Evolutionary conservation across 2,113 vertebrate genomes (phyloP).

Genomic region (Antigone vipio): DNA sequence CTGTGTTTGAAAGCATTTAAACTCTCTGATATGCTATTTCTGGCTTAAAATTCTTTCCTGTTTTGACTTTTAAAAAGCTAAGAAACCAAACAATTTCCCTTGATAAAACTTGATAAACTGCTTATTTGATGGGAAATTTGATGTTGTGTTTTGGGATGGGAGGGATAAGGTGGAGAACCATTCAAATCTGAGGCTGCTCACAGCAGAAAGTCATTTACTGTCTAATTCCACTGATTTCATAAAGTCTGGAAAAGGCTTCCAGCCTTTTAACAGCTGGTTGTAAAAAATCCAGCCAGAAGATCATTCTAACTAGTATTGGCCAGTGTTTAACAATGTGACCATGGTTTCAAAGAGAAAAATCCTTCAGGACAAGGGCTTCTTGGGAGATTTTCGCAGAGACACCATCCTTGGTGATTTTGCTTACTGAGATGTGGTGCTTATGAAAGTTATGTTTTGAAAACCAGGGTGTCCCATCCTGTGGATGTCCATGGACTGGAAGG

Average conservation of each 20-base stretch:
- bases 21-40: neutral
- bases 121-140: neutral
- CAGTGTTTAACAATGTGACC: neutral
- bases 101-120: neutral
- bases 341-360: neutral
- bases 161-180: neutral
- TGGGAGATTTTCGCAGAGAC: neutral
- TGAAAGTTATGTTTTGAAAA: neutral
- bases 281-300: neutral
- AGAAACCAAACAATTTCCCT: neutral
- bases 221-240: neutral
- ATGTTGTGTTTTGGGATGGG: neutral
- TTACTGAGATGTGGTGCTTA: neutral
- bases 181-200: neutral
- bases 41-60: neutral
- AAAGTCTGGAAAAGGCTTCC: neutral
- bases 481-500: neutral
- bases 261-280: neutral
- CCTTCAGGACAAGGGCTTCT: neutral
- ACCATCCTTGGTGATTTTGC: neutral
- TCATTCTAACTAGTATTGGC: neutral
- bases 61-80: neutral
- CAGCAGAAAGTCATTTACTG: neutral
- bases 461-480: neutral
- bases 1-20: neutral